Evolutionary conservation across 2,888 invertebrate species (phyloP).

Genomic region (Anarsia innoxiella): DNA sequence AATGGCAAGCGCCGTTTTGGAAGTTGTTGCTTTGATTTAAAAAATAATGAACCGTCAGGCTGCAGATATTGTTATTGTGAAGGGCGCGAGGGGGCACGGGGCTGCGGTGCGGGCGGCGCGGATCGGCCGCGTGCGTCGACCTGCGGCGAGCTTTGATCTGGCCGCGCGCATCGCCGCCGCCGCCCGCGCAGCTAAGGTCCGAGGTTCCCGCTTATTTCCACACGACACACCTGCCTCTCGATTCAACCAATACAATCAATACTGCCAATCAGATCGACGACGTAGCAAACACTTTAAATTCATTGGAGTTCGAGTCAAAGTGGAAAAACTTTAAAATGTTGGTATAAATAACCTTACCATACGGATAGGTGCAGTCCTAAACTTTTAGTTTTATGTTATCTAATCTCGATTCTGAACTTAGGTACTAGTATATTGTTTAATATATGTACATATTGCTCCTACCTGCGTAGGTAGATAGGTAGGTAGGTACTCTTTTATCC

Average conservation of each 20-base stretch:
- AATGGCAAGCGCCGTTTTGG: too few relatives aligned
- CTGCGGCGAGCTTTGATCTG: conserved; percentile 60
- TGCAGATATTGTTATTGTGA: conserved; percentile 26
- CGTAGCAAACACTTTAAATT: neutral
- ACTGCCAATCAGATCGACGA: conserved; percentile 13
- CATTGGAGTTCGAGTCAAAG: neutral
- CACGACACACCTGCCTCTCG: conserved; percentile 35
- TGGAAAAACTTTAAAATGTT: too few relatives aligned
- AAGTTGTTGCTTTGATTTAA: too few relatives aligned
- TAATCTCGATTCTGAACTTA: too few relatives aligned
- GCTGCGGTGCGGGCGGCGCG: conserved; percentile 29
- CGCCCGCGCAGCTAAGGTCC: conserved; percentile 33
- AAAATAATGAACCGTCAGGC: conserved; percentile 5
- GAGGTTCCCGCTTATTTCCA: conserved; percentile 29
- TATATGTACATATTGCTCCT: too few relatives aligned
- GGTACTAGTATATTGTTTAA: too few relatives aligned
- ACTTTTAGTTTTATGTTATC: too few relatives aligned
- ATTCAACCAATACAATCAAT: conserved; percentile 9
- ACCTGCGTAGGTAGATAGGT: too few relatives aligned
- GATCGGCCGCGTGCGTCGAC: conserved; percentile 64
- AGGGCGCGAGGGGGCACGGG: conserved; percentile 30
- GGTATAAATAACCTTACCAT: too few relatives aligned
- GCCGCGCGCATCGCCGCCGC: conserved; percentile 29
- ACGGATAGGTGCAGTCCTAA: too few relatives aligned
- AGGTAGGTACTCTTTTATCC: too few relatives aligned